Conservation (phyloP, 64 coral and sea anemone species). For the Exaiptasia diaphana region DNA sequence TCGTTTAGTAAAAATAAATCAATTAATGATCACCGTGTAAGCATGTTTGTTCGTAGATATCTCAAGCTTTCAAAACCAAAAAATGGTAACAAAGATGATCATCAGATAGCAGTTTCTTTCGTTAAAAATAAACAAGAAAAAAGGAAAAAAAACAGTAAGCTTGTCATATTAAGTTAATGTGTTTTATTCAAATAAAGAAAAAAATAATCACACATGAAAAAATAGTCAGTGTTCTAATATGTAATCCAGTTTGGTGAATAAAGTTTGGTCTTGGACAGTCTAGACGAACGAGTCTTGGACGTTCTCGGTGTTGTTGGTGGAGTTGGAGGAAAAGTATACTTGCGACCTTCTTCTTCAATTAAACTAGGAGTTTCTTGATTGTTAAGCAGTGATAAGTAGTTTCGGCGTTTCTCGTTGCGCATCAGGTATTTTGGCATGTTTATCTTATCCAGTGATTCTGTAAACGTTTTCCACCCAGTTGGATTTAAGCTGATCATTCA, state of each 20-base stretch:
- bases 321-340: background rate
- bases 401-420: constrained; percentile 5
- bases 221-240: background rate
- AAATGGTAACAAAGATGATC: background rate
- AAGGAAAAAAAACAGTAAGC: background rate
- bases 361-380: background rate
- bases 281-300: background rate
- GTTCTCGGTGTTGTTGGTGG: background rate
- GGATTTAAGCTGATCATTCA: background rate
- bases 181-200: background rate
- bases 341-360: background rate
- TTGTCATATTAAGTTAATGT: background rate
- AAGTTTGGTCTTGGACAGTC: background rate
- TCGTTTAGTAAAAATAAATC: background rate
- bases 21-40: constrained; percentile 8
- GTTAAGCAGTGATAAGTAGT: background rate
- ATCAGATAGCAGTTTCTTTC: background rate
- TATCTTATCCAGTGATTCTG: background rate
- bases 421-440: constrained; percentile 6
- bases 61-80: background rate
- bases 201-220: background rate
- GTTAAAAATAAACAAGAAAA: background rate
- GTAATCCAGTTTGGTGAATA: background rate
- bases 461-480: background rate
- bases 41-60: background rate